A percentile compares a stretch with the other conserved stretches of the same genome.
Evolutionary conservation across 2,113 vertebrate species (phyloP).

Genomic region (Nerophis lumbriciformis): DNA sequence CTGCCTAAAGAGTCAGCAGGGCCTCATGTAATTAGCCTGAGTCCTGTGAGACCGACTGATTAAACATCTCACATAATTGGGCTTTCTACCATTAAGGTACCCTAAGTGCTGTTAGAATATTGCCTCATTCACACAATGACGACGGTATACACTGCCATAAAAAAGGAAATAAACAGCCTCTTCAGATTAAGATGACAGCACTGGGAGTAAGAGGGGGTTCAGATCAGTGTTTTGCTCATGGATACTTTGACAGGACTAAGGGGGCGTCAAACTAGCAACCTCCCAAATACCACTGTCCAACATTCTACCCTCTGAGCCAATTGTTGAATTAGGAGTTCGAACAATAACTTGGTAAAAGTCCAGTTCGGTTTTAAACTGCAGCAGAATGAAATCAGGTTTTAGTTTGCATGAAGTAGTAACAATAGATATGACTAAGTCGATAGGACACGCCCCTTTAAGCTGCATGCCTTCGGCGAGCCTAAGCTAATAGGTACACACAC

Average conservation of each 20-base stretch:
- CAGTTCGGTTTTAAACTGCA: too few species aligned
- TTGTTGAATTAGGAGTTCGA: too few species aligned
- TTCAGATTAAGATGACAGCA: neutral
- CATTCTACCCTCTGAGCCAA: neutral
- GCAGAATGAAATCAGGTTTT: too few species aligned
- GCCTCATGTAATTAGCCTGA: conserved; percentile 14
- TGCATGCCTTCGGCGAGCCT: too few species aligned
- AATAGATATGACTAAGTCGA: too few species aligned
- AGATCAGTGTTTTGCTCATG: neutral
- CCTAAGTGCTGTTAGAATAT: neutral
- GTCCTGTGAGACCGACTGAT: conserved; percentile 9
- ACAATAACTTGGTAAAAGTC: too few species aligned
- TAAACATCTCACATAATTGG: conserved; percentile 6
- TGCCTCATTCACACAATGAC: neutral
- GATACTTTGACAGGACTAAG: neutral
- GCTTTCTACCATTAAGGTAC: neutral
- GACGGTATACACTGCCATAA: neutral
- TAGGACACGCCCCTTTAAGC: too few species aligned
- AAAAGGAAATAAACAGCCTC: neutral
- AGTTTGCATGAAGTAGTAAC: too few species aligned
- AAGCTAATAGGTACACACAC: too few species aligned
- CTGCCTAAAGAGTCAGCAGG: neutral
- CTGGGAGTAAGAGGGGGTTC: neutral
- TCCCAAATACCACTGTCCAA: neutral
- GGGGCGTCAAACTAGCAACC: neutral